Conservation (phyloP, 1,140 invertebrate genomes). For the Eriocheir sinensis region DNA sequence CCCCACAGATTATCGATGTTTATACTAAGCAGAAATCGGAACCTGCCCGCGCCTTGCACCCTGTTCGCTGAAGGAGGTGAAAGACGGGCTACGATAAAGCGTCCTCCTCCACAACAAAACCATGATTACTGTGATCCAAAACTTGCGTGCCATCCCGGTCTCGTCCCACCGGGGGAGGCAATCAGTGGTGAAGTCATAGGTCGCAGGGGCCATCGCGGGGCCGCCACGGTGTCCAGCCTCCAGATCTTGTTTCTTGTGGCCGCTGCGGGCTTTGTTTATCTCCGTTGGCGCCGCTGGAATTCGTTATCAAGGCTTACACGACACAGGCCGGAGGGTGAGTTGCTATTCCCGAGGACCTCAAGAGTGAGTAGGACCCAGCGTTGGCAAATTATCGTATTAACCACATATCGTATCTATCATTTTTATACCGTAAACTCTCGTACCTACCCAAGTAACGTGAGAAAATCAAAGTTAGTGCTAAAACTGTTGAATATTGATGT, state of each 20-base stretch:
- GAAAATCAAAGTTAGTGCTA: too few species aligned
- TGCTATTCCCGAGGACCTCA: too few species aligned
- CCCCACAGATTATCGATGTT: not conserved
- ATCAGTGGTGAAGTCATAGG: constrained; percentile 12
- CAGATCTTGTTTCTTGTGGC: not conserved
- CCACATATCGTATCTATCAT: too few species aligned
- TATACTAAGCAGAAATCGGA: not conserved
- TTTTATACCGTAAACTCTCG: too few species aligned
- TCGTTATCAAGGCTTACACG: not conserved
- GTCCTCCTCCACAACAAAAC: not conserved
- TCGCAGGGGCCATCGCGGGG: not conserved
- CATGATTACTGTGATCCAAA: constrained; percentile 15
- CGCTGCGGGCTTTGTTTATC: not conserved
- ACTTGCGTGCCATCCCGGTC: not conserved
- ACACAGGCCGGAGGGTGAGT: not conserved
- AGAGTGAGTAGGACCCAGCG: too few species aligned
- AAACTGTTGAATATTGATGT: too few species aligned
- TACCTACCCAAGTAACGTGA: too few species aligned
- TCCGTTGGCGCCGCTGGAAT: not conserved
- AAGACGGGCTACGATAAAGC: not conserved
- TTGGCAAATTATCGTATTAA: too few species aligned
- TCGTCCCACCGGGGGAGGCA: constrained; percentile 17
- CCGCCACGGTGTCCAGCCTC: not conserved
- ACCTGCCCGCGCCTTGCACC: not conserved
- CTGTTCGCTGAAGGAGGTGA: not conserved